Conservation (phyloP, 2,113 vertebrate species). For the Rhombomys opimus region DNA sequence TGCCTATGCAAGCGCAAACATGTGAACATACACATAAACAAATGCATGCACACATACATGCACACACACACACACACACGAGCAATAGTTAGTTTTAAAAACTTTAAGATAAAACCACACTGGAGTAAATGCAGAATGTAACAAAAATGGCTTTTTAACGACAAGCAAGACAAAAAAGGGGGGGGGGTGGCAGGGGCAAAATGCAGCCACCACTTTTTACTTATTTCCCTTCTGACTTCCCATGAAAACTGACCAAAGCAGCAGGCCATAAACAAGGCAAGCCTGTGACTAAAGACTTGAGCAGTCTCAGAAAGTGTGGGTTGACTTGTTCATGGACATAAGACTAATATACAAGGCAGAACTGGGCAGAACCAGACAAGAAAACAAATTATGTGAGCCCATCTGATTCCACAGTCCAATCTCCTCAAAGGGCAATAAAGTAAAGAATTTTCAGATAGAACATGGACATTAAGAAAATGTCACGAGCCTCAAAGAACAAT, state of each 20-base stretch:
- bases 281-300: background rate
- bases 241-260: background rate
- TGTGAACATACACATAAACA: too few species aligned
- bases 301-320: background rate
- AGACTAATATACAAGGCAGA: background rate
- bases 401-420: background rate
- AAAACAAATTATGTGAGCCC: background rate
- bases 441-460: background rate
- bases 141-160: background rate
- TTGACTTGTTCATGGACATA: background rate
- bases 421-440: background rate
- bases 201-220: background rate
- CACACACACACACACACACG: background rate
- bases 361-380: background rate
- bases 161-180: background rate
- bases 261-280: background rate
- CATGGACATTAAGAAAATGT: too few species aligned
- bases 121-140: background rate
- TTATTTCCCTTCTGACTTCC: background rate
- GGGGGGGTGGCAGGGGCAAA: background rate
- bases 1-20: background rate
- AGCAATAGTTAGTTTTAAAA: background rate
- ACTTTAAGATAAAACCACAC: background rate
- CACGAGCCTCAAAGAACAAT: too few species aligned
- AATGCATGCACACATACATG: too few species aligned